phyloP scores from a whole-genome alignment of 2,888 invertebrate genomes.

The Synergus umbraculus region DNA sequence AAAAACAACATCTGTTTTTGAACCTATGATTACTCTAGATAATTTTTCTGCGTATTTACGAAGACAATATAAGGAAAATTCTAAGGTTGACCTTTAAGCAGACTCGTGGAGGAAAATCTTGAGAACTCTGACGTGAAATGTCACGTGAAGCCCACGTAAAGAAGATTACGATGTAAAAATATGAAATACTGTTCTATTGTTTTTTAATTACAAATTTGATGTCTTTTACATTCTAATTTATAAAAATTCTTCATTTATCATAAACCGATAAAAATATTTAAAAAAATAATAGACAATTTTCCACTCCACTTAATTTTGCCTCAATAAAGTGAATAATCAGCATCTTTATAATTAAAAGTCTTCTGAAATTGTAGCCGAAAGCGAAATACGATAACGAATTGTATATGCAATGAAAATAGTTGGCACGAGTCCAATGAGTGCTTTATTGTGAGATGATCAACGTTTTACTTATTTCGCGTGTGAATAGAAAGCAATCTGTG shows the following conservation, averaged over 20 bases:
- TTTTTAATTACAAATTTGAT: background rate
- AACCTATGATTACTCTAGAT: background rate
- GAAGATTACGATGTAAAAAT: background rate
- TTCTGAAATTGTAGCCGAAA: slow-evolving; percentile 13
- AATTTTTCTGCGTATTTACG: background rate
- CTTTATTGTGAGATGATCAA: slow-evolving; percentile 22
- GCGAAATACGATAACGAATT: slow-evolving; percentile 13
- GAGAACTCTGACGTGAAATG: background rate
- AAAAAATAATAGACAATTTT: background rate
- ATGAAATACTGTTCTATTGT: background rate
- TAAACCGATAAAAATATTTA: background rate
- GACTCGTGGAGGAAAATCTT: background rate
- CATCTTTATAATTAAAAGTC: background rate
- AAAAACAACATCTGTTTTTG: background rate
- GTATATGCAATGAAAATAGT: slow-evolving; percentile 8
- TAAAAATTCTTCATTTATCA: background rate
- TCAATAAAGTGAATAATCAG: background rate
- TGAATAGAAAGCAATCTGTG: background rate
- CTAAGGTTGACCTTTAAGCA: background rate
- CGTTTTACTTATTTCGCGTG: slow-evolving; percentile 1
- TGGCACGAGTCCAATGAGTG: slow-evolving; percentile 10
- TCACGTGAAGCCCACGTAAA: background rate
- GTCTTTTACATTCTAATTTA: background rate
- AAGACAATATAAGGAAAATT: background rate
- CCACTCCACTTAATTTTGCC: background rate